These are phyloP conservation scores for Chitala chitala DNA, from an alignment of 2,113 vertebrate genomes.

Conservation along the genomic window DNA sequence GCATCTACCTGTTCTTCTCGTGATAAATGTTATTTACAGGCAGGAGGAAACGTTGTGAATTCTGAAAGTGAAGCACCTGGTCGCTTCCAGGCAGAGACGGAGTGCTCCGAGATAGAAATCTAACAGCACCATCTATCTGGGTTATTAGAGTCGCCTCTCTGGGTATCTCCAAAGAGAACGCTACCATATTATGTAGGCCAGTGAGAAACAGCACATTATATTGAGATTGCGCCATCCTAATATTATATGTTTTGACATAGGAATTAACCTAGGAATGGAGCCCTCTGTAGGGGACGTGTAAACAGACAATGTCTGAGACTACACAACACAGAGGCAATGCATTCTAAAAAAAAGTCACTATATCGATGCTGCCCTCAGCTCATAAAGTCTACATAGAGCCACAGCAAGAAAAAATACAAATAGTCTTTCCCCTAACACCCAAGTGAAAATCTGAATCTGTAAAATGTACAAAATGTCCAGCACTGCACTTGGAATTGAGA, in stretches of 20 bases:
- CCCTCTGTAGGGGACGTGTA: constrained; percentile 13
- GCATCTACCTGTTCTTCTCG: constrained; percentile 37
- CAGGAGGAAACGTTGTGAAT: constrained; percentile 60
- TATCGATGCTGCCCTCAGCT: neutral
- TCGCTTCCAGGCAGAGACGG: constrained; percentile 63
- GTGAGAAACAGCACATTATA: constrained; percentile 54
- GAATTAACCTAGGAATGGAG: constrained; percentile 47
- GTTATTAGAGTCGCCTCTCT: constrained; percentile 69
- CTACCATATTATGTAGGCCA: constrained; percentile 70
- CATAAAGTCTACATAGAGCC: neutral
- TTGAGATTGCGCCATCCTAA: constrained; percentile 33
- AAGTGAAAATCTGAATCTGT: neutral
- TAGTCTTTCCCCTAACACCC: neutral
- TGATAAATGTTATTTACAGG: constrained; percentile 75
- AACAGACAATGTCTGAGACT: neutral
- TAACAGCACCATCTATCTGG: constrained; percentile 75
- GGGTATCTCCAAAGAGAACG: constrained; percentile 60
- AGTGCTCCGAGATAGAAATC: constrained; percentile 67
- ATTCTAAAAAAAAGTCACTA: neutral
- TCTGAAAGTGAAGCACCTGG: constrained; percentile 67
- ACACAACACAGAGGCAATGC: neutral
- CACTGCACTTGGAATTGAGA: neutral
- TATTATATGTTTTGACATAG: constrained; percentile 29
- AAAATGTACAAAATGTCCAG: neutral
- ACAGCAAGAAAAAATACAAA: neutral